These are phyloP conservation scores for Cynocephalus volans DNA, from an alignment of 2,113 vertebrate genomes.

Conservation along the genomic window DNA sequence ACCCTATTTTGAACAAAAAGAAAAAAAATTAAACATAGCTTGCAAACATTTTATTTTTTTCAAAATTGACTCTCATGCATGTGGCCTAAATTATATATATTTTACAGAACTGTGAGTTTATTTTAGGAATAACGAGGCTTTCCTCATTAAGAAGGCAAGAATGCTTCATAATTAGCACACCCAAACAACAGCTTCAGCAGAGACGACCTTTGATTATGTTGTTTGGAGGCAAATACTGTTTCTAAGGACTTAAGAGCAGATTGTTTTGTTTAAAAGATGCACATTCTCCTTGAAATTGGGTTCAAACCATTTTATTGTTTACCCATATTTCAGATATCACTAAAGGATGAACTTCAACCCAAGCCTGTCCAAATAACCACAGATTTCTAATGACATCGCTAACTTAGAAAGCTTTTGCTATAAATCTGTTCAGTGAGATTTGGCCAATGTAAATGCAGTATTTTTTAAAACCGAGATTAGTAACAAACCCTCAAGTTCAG, in stretches of 20 bases:
- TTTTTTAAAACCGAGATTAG: constrained; percentile 55
- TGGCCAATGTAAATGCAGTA: neutral
- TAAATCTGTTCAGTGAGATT: constrained; percentile 42
- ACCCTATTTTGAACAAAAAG: constrained; percentile 48
- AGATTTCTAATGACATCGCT: neutral
- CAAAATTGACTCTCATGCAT: constrained; percentile 17
- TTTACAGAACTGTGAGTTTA: constrained; percentile 29
- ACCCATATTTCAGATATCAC: neutral
- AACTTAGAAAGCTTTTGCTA: constrained; percentile 55
- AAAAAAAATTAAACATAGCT: constrained; percentile 16
- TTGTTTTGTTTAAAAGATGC: neutral
- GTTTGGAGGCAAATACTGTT: neutral
- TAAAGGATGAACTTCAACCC: constrained; percentile 46
- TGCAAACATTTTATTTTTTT: constrained; percentile 43
- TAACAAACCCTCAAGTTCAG: constrained; percentile 56
- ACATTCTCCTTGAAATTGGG: constrained; percentile 3
- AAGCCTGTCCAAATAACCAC: constrained; percentile 35
- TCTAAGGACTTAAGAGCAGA: neutral
- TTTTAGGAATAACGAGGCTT: constrained; percentile 13
- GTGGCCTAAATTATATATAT: neutral
- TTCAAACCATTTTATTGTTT: constrained; percentile 14
- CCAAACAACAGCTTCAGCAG: neutral
- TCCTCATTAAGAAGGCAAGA: constrained; percentile 59
- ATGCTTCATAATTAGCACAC: constrained; percentile 47
- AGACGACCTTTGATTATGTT: constrained; percentile 18